Evolutionary conservation across 2,113 vertebrate species (phyloP).

Genomic region (Colaptes auratus): DNA sequence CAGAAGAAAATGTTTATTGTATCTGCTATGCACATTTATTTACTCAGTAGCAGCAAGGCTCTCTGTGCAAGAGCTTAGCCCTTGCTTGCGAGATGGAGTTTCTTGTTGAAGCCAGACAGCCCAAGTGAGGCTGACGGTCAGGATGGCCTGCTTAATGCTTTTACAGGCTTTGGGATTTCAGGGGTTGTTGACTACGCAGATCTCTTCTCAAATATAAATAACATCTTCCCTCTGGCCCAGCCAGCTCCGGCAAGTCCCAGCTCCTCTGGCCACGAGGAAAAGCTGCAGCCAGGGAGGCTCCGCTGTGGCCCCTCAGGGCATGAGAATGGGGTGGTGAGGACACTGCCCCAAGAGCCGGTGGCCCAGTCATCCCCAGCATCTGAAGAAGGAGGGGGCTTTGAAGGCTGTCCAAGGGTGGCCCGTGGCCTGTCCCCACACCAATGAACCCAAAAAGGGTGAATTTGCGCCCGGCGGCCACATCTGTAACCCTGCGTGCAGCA

Average conservation of each 20-base stretch:
- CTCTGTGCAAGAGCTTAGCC: slow-evolving; percentile 17
- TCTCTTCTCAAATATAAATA: slow-evolving; percentile 56
- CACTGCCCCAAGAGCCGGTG: accelerated
- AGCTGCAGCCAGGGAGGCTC: neutral
- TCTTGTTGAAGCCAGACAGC: slow-evolving; percentile 70
- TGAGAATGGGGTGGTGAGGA: accelerated
- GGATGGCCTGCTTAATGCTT: slow-evolving; percentile 67
- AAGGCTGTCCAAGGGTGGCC: neutral
- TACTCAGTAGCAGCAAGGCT: slow-evolving; percentile 65
- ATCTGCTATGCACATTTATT: slow-evolving; percentile 76
- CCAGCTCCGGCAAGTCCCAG: neutral
- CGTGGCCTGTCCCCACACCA: accelerated
- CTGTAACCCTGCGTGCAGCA: accelerated
- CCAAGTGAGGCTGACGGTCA: neutral
- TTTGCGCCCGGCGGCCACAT: neutral
- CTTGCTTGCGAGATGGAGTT: slow-evolving; percentile 57
- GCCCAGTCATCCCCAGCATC: accelerated
- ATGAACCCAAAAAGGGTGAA: neutral
- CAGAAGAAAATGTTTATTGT: slow-evolving; percentile 81
- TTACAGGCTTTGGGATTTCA: slow-evolving; percentile 58
- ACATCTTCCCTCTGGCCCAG: neutral
- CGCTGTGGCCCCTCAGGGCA: accelerated
- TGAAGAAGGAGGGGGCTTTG: neutral
- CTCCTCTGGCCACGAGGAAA: neutral
- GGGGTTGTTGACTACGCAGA: neutral